phyloP scores from a whole-genome alignment of 2,113 vertebrate species.

The Thalassarche chlororhynchos region DNA sequence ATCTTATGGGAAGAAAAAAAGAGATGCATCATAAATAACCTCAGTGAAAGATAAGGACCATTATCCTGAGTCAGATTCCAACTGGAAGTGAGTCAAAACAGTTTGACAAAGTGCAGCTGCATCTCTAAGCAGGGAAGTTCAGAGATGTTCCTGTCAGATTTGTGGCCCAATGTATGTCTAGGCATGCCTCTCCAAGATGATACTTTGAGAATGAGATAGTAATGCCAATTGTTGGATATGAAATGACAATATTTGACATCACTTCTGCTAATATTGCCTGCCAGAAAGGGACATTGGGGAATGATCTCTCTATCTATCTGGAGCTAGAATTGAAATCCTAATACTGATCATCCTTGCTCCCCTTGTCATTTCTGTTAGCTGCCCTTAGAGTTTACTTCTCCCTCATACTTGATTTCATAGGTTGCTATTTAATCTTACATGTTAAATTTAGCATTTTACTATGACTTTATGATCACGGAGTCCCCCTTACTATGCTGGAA shows the following conservation, averaged over 20 bases:
- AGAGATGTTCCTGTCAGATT: neutral
- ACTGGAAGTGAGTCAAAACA: neutral
- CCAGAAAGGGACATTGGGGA: conserved; percentile 26
- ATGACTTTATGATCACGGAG: neutral
- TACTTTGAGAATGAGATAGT: neutral
- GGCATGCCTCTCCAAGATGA: neutral
- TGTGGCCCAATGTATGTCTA: conserved; percentile 6
- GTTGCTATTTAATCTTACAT: neutral
- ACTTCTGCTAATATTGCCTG: conserved; percentile 48
- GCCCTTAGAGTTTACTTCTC: neutral
- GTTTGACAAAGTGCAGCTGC: neutral
- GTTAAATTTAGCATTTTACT: neutral
- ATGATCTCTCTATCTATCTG: conserved; percentile 32
- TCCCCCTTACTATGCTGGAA: neutral
- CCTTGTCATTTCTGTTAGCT: neutral
- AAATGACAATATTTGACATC: conserved; percentile 64
- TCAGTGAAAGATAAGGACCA: neutral
- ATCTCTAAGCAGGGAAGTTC: neutral
- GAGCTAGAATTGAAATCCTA: conserved; percentile 27
- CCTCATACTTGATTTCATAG: neutral
- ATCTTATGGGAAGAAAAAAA: neutral
- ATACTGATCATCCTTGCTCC: conserved; percentile 8
- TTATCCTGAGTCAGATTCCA: neutral
- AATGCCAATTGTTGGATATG: conserved; percentile 3
- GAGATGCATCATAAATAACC: neutral